A percentile compares a stretch with the other conserved stretches of the same genome.
Conservation (phyloP, 2,888 invertebrate species). For the Lochmaea crataegi region DNA sequence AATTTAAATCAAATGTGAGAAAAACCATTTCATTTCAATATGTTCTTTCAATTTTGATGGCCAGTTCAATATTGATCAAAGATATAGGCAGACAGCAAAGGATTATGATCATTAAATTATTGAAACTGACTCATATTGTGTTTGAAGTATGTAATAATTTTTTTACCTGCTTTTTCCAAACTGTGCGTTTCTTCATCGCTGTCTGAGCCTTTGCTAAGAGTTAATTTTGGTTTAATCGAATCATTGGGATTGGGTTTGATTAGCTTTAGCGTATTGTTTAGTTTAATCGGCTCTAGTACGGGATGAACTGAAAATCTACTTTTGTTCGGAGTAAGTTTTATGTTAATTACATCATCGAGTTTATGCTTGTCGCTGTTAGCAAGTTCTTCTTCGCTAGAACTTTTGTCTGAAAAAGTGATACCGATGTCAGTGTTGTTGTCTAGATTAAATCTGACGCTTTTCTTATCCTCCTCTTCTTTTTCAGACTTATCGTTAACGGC, state of each 20-base stretch:
- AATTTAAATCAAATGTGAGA: too few relatives aligned
- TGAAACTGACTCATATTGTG: background rate
- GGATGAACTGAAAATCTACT: constrained; percentile 58
- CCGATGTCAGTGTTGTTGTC: constrained; percentile 66
- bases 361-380: constrained; percentile 50
- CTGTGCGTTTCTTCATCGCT: constrained; percentile 68
- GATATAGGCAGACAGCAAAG: too few relatives aligned
- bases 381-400: constrained; percentile 57
- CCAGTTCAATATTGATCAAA: too few relatives aligned
- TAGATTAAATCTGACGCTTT: constrained; percentile 78
- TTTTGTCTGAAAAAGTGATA: constrained; percentile 62
- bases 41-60: too few relatives aligned
- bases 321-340: constrained; percentile 54
- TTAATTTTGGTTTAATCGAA: constrained; percentile 71
- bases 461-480: constrained; percentile 78
- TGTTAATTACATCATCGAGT: constrained; percentile 55
- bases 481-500: constrained; percentile 56
- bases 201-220: constrained; percentile 66
- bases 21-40: too few relatives aligned
- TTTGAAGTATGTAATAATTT: background rate
- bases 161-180: constrained; percentile 50
- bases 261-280: constrained; percentile 61
- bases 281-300: constrained; percentile 50
- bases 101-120: background rate
- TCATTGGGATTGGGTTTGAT: constrained; percentile 71